Evolutionary conservation across 2,797 vertebrate species (phyloP).

Genomic region (Rhincodon typus): DNA sequence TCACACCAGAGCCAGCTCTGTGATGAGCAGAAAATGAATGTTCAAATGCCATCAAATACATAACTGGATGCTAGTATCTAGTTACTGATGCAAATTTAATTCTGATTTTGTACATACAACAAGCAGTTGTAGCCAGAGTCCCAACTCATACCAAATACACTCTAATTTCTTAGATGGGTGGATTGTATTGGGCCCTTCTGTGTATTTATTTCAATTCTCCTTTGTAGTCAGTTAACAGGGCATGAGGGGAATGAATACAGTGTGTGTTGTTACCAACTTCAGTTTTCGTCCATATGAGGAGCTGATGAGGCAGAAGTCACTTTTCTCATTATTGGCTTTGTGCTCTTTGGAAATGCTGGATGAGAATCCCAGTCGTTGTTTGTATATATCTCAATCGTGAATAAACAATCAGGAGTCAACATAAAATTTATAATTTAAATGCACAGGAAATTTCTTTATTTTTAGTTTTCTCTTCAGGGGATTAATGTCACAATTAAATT

Average conservation of each 20-base stretch:
- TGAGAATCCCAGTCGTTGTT: not conserved
- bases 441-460: not conserved
- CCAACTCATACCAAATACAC: not conserved
- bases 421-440: not conserved
- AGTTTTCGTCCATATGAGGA: not conserved
- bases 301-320: not conserved
- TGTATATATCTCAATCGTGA: not conserved
- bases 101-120: not conserved
- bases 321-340: not conserved
- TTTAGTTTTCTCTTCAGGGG: constrained; percentile 19
- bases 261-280: not conserved
- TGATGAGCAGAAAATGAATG: not conserved
- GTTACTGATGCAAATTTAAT: constrained; percentile 1
- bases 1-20: not conserved
- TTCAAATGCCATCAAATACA: not conserved
- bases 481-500: constrained; percentile 27
- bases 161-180: not conserved
- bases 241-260: not conserved
- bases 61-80: not conserved
- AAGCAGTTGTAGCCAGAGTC: not conserved
- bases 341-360: not conserved
- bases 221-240: not conserved
- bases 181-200: not conserved
- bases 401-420: not conserved
- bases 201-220: not conserved